Base-by-base conservation (phyloP, 1,140 invertebrate genomes). In the Nephotettix cincticeps region DNA sequence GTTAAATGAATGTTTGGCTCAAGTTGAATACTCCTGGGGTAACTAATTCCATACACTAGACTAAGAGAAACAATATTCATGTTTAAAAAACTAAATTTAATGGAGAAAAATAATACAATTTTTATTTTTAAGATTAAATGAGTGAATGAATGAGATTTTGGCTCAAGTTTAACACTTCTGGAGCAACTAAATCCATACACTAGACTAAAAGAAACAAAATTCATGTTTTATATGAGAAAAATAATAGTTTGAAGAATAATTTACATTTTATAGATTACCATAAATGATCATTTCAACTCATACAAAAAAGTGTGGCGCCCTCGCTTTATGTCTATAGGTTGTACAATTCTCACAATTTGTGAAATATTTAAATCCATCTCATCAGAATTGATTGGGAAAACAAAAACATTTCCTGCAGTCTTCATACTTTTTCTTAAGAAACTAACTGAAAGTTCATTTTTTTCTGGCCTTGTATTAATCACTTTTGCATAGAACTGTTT, bases 391-490 rank as follows among this genome's bases (percentile, higher is more conserved):
- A 54, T 54, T 19, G 58, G 58, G 23, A 61, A 61, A n/a, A 61
- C 58, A 61, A 61, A 61, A 61, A n/a, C 58, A 61, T 61, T 61
- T n/a, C 58, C 58, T 1, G 58, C 58, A 19, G 58, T 61, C 58
- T 61, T 61, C 58, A 61, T 61, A 61, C 23, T 61, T 61, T 61
- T 25, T 25, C 23, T 61, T 54, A 54, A 54, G 13, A 61, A 61
- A 61, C 17, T 61, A 61, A 61, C 23, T 61, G 58, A 61, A n/a
- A 61, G 17, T 61, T 61, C 17, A 25, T 61, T 61, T 61, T 19
- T 19, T 61, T 25, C 23, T 25, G 58, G 58, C 23, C 17, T 19
- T 61, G 58, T 61, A 61, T 61, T 61, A 19, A 61, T 61, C 58
- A 61, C 58, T 61, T 61, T 61, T 61, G 58, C 58, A 61, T 61